A percentile compares a stretch with the other conserved stretches of the same genome.
Evolutionary conservation across 2,797 vertebrate species (phyloP).

Genomic region (Sebastolobus alascanus): DNA sequence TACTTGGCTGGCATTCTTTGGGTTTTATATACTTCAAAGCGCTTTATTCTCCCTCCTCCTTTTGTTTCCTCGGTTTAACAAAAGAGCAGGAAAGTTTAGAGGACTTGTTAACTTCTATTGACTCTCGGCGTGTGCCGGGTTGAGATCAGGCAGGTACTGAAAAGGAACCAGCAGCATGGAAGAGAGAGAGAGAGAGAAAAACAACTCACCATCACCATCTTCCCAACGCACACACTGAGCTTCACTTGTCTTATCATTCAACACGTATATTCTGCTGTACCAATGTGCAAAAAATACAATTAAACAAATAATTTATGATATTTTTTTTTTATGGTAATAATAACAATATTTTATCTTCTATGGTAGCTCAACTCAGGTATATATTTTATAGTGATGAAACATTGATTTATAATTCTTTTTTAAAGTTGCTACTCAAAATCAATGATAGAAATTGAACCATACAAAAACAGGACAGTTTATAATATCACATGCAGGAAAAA

Average conservation of each 20-base stretch:
- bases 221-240: conserved; percentile 82
- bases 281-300: not conserved
- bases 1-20: conserved; percentile 98
- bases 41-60: conserved; percentile 90
- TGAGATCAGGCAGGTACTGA: conserved; percentile 99
- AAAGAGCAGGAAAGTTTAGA: conserved; percentile 96
- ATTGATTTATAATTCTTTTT: not conserved
- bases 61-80: conserved; percentile 91
- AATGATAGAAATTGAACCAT: not conserved
- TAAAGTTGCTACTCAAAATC: not conserved
- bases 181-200: conserved; percentile 80
- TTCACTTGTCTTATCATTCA: conserved; percentile 50
- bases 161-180: conserved; percentile 94
- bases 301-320: not conserved
- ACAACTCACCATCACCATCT: conserved; percentile 79
- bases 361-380: not conserved
- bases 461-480: not conserved
- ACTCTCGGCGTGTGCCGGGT: conserved; percentile 99
- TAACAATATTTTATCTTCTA: not conserved
- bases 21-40: conserved; percentile 95
- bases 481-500: not conserved
- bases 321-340: not conserved
- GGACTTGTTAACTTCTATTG: conserved; percentile 99
- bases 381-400: not conserved
- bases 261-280: not conserved